These are phyloP conservation scores for Cyanoramphus novaezelandiae DNA, from an alignment of 2,113 vertebrate species.

Conservation along the genomic window DNA sequence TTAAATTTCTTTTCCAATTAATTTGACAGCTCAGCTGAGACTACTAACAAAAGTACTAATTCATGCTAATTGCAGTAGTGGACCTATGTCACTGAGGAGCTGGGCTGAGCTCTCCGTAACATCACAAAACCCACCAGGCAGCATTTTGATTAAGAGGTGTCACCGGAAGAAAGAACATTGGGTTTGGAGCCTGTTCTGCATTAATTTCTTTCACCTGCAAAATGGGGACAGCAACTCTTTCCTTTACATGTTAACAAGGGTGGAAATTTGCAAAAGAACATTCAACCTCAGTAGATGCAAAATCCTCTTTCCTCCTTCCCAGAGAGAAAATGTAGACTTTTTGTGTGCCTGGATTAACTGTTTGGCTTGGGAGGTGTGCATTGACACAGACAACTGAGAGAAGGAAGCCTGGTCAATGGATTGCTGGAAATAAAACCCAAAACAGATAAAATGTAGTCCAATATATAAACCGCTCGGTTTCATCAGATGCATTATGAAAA, in stretches of 20 bases:
- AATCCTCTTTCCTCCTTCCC: neutral
- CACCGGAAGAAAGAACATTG: neutral
- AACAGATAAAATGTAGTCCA: neutral
- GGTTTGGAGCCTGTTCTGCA: neutral
- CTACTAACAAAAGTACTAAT: constrained; percentile 39
- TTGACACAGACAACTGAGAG: neutral
- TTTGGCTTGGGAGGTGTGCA: neutral
- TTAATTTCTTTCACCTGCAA: neutral
- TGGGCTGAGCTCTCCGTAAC: neutral
- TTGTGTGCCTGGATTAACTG: neutral
- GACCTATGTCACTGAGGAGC: neutral
- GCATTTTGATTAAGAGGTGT: constrained; percentile 3
- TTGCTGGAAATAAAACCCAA: neutral
- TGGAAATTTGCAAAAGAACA: neutral
- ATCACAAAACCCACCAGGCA: neutral
- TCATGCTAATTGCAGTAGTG: constrained; percentile 48
- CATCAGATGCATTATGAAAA: neutral
- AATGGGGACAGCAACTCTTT: neutral
- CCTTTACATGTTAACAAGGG: neutral
- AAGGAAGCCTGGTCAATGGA: neutral
- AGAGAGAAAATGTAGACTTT: neutral
- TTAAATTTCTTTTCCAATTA: constrained; percentile 63
- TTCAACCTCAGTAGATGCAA: neutral
- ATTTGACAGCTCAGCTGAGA: constrained; percentile 47
- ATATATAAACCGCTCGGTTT: neutral